Base-by-base conservation (phyloP, 2,888 invertebrate species). In the Epistrophe grossulariae region DNA sequence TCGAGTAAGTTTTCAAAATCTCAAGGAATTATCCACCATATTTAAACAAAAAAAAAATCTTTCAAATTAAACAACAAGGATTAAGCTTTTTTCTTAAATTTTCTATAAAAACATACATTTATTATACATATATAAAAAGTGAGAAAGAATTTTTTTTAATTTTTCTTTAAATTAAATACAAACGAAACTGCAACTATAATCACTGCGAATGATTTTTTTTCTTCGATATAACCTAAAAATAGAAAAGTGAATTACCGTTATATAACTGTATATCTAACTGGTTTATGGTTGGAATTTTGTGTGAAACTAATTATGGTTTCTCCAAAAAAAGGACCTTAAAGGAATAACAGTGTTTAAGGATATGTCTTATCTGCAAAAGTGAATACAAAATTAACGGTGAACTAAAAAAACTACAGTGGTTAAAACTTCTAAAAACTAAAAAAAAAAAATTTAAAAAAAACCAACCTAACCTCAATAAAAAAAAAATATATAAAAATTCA, bases 1-100 rank as follows among this genome's bases (percentile, higher is more conserved):
- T 92, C 92, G 89, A 93, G 93, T 93, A 93, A 93, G 93, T 93
- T 91, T 55, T 90, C 89, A 88, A 89, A 71, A 35, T 68, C 79
- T 68, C 66, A 82, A 84, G 82, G 48, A 55, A 64, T 60, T 68
- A 28, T 83, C 64, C 81, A 82, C 74, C 72, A 77, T 78, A 73
- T 70, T 82, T 79, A 64, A 17, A n/a, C n/a, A 68, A 66, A 31
- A 35, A 17, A 68, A 66, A 31, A 35, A 15, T 59, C 17, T 60
- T 71, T 73, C 35, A 45, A 77, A 43, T 11, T 59, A 19, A 57
- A n/a, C 1, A 72, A 60, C n/a, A 31, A 43, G 62, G 24, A 43
- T 64, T 40, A 8, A 35, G 35, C 3, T 35, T 45, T n/a, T 66
- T 17, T 28, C 28, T 24, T 17, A 19, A 24, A 38, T 64, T 50